Conservation (phyloP, 2,797 vertebrate species). For the Darevskia nairensis region DNA sequence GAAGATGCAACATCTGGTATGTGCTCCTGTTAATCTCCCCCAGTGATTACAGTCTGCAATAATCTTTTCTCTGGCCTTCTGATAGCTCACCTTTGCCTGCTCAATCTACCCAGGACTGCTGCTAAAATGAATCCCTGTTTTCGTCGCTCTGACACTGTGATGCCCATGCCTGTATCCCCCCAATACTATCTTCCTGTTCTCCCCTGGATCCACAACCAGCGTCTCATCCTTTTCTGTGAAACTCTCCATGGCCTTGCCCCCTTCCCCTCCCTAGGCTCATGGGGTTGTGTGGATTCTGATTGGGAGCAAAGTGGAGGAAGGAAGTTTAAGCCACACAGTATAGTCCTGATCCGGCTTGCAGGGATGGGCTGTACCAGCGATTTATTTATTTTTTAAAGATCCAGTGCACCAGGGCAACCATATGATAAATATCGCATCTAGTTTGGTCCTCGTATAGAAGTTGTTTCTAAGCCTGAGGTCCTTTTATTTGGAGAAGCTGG, state of each 20-base stretch:
- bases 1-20: neutral
- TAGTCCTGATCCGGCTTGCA: no score
- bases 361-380: no score
- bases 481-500: neutral
- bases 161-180: neutral
- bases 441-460: neutral
- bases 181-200: neutral
- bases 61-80: neutral
- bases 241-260: neutral
- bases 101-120: neutral
- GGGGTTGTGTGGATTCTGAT: no score
- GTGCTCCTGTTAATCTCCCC: neutral
- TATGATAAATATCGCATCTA: no score
- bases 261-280: neutral
- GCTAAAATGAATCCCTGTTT: neutral
- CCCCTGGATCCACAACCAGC: neutral
- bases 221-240: neutral
- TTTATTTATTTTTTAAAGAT: no score
- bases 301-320: no score
- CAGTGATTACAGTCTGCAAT: neutral
- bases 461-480: neutral
- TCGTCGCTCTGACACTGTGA: no score
- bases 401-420: no score
- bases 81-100: neutral
- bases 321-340: no score